A percentile compares a stretch with the other conserved stretches of the same genome.
Evolutionary conservation across 2,888 invertebrate species (phyloP).

Genomic region (Nomada ruficornis): DNA sequence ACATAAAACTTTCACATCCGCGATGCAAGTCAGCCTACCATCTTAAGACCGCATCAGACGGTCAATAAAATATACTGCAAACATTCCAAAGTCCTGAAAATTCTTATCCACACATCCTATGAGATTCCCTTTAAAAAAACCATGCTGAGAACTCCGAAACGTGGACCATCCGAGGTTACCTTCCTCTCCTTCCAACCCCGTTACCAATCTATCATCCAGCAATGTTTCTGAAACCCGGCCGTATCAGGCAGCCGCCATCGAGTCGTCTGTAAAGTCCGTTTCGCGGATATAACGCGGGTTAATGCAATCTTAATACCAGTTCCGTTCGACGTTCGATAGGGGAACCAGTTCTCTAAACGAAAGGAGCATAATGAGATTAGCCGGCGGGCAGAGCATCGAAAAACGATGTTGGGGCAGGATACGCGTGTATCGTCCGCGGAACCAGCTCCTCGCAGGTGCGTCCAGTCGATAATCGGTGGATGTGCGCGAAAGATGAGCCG

Average conservation of each 20-base stretch:
- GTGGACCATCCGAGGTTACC: no score
- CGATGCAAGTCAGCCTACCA: no score
- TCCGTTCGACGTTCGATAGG: conserved; percentile 12
- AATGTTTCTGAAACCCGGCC: background rate
- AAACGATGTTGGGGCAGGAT: conserved; percentile 34
- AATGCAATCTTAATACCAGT: conserved; percentile 47
- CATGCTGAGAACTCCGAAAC: no score
- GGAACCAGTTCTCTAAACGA: conserved; percentile 57
- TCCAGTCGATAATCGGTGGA: conserved; percentile 27
- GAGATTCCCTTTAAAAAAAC: no score
- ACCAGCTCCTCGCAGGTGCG: conserved; percentile 55
- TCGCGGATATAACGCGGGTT: conserved; percentile 35
- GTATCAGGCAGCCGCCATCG: background rate
- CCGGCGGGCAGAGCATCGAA: conserved; percentile 37
- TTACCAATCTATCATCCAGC: conserved; percentile 36
- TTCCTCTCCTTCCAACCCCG: background rate
- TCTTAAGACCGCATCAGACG: no score
- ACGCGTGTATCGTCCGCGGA: conserved; percentile 30
- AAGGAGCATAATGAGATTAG: conserved; percentile 49
- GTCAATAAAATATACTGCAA: no score
- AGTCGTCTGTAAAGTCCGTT: conserved; percentile 15
- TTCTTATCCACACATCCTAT: no score
- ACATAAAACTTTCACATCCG: no score
- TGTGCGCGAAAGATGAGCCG: conserved; percentile 31
- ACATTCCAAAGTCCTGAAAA: no score